A percentile compares a stretch with the other conserved stretches of the same genome.
Evolutionary conservation across 2,797 vertebrate genomes (phyloP).

Genomic region (Dermochelys coriacea): DNA sequence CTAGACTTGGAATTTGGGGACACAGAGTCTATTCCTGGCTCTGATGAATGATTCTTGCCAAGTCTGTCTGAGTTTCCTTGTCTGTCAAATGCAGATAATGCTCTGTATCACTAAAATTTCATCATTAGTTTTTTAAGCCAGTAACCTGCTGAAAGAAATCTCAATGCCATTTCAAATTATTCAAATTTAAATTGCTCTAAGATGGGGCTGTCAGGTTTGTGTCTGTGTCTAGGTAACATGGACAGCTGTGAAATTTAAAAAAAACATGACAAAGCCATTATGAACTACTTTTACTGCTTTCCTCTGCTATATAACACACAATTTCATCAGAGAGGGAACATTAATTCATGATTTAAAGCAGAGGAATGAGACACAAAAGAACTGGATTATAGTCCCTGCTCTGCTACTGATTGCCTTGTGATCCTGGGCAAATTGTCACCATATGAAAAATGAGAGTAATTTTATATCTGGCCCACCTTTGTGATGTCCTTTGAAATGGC

Average conservation of each 20-base stretch:
- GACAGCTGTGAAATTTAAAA: neutral
- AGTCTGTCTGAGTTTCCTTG: neutral
- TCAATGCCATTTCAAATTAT: neutral
- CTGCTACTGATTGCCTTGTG: neutral
- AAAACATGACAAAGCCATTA: neutral
- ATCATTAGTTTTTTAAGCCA: neutral
- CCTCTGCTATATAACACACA: neutral
- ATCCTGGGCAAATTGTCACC: neutral
- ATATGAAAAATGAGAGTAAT: neutral
- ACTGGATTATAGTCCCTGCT: neutral
- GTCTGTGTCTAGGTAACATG: neutral
- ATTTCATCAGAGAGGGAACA: neutral
- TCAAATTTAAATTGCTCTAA: neutral
- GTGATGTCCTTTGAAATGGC: neutral
- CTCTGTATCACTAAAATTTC: neutral
- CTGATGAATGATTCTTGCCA: neutral
- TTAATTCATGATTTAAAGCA: conserved; percentile 7
- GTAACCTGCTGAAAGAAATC: neutral
- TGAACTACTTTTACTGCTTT: neutral
- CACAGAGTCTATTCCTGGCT: neutral
- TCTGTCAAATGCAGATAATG: neutral
- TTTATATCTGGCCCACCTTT: neutral
- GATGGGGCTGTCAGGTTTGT: neutral
- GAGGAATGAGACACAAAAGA: neutral
- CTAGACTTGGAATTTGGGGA: neutral